Evolutionary conservation across 2,113 vertebrate genomes (phyloP), one percentile per base, ranked within the genome.

Genomic region (Perccottus glenii): DNA sequence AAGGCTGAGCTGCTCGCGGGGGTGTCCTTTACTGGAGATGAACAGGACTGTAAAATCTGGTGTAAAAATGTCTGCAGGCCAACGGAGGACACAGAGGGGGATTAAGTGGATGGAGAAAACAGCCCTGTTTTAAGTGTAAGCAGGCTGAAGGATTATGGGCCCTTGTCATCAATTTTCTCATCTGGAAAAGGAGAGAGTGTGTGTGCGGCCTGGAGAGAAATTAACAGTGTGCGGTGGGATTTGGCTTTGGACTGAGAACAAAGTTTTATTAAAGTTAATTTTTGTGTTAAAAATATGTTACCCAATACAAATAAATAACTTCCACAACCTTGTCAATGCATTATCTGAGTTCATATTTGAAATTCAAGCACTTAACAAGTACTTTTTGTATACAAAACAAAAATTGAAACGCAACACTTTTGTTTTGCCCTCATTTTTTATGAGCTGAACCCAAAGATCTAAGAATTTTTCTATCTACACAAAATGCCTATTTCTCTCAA

Each of bases 131-230:
- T 63, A 63, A 43, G 55, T 45, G 40, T 65, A 70, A 72, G 56
- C 53, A 66, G 55, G 38, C 64, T 43, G 53, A 65, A 69, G 8
- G 50, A 64, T 46, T 72, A 53, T 42, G 2, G 52, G 19, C 7
- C 35, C 46, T 53, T 3, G 55, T 42, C 61, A 56, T 61, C 5
- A 40, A 52, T 60, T 64, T 61, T 51, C 67, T 74, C 43, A 44
- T 77, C 73, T 68, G 76, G 71, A 77, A 78, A 82, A 69, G 45
- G 51, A 67, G 64, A 62, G 75, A 64, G 58, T 48, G 15, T 48
- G 15, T 60, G 60, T 68, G 15, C 6, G 16, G 11, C 50, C 33
- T 16, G 33, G 32, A 56, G 63, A 46, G 14, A 38, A 47, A 52
- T 64, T 64, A 56, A 44, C 52, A 10, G 47, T 9, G 42, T 32